Conservation (phyloP, 2,797 vertebrate genomes). For the Coccyzus lansbergi region DNA sequence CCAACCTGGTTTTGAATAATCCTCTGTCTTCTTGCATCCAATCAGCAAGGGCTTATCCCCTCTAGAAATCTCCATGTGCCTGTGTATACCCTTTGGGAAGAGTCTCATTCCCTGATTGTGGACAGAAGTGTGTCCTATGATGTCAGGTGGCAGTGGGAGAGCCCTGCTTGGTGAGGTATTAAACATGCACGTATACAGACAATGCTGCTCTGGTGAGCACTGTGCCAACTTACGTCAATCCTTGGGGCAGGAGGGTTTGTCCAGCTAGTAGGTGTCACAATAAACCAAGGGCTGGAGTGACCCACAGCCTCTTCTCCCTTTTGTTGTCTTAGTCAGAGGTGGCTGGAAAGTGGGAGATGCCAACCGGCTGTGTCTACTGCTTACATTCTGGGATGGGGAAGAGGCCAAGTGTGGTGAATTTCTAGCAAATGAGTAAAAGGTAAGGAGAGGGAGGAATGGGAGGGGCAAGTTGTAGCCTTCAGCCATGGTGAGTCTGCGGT, state of each 20-base stretch:
- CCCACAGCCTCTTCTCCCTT: neutral
- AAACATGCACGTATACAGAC: neutral
- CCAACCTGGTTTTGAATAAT: neutral
- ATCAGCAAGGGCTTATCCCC: neutral
- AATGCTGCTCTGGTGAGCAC: neutral
- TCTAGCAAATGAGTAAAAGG: neutral
- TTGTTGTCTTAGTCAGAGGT: neutral
- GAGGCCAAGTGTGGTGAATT: neutral
- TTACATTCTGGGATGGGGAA: neutral
- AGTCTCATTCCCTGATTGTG: accelerated
- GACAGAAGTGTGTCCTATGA: neutral
- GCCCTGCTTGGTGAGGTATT: neutral
- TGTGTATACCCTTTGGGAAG: neutral
- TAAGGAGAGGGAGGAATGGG: neutral
- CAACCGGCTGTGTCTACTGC: neutral
- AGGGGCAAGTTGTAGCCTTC: neutral
- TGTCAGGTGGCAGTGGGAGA: neutral
- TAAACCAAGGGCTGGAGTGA: neutral
- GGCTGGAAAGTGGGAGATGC: neutral
- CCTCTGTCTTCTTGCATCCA: neutral
- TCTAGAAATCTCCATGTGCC: neutral
- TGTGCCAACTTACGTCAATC: neutral
- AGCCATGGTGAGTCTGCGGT: neutral
- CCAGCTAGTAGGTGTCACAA: neutral
- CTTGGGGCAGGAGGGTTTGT: neutral